These are phyloP conservation scores for Sigmodon hispidus DNA, from an alignment of 2,113 vertebrate species.

Conservation along the genomic window DNA sequence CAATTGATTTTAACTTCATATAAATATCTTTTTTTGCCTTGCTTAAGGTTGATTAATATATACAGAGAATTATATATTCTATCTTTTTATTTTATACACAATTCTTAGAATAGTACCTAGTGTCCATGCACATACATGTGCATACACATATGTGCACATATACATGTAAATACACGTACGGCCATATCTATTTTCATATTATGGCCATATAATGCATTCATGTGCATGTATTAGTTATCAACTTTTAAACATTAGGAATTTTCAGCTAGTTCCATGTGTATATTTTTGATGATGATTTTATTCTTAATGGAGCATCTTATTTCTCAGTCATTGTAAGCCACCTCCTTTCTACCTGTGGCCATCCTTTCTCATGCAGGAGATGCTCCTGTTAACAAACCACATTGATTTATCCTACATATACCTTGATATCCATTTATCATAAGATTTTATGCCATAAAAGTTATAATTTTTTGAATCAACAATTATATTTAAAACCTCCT, in stretches of 20 bases:
- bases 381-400: background rate
- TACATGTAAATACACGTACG: background rate
- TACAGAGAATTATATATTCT: background rate
- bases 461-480: background rate
- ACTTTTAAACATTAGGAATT: background rate
- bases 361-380: background rate
- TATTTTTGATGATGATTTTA: background rate
- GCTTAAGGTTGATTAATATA: background rate
- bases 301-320: background rate
- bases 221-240: background rate
- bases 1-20: background rate
- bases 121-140: background rate
- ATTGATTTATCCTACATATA: background rate
- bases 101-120: background rate
- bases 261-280: background rate
- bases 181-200: background rate
- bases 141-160: background rate
- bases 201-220: background rate
- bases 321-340: background rate
- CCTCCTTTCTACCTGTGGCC: background rate
- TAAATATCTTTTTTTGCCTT: background rate
- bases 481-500: background rate
- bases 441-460: background rate
- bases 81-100: background rate
- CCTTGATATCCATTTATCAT: background rate